Percentiles rank a stretch among this genome's conserved stretches.
These are phyloP conservation scores for Halocynthia aurantium DNA, from an alignment of 23 tunicate genomes.

Conservation along the genomic window DNA sequence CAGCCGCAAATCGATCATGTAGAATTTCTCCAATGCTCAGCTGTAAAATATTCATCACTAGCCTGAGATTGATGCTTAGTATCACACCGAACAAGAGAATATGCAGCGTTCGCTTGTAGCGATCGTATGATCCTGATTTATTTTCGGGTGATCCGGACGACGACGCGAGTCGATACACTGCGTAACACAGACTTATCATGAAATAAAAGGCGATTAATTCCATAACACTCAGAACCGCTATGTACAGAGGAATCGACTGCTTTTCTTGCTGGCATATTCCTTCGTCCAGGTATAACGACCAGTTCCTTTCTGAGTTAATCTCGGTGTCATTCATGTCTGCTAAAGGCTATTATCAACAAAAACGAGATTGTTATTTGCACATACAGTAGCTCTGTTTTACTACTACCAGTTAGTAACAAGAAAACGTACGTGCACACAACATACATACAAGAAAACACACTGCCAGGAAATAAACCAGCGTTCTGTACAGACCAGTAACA, in stretches of 20 bases:
- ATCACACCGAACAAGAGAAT: conserved; percentile 10
- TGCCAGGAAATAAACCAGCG: no score
- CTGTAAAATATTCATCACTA: conserved; percentile 14
- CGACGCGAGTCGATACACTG: neutral
- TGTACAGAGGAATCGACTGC: conserved; percentile 3
- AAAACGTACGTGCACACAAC: no score
- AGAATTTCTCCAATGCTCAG: conserved; percentile 13
- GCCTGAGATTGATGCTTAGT: conserved; percentile 10
- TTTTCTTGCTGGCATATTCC: conserved; percentile 16
- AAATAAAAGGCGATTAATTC: conserved; percentile 7
- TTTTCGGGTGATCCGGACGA: neutral
- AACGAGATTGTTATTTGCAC: no score
- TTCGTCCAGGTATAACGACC: neutral
- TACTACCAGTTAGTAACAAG: no score
- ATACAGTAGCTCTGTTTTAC: no score
- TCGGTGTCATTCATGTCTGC: neutral
- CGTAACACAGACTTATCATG: conserved; percentile 11
- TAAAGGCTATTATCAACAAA: neutral
- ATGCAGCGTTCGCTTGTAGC: conserved; percentile 10
- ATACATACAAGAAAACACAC: no score
- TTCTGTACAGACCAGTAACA: no score
- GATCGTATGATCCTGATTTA: neutral
- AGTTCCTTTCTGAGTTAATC: neutral
- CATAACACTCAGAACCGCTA: neutral
- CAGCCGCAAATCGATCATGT: neutral